Conservation (phyloP, 1,140 invertebrate species). For the Drosophila quadrilineata region DNA sequence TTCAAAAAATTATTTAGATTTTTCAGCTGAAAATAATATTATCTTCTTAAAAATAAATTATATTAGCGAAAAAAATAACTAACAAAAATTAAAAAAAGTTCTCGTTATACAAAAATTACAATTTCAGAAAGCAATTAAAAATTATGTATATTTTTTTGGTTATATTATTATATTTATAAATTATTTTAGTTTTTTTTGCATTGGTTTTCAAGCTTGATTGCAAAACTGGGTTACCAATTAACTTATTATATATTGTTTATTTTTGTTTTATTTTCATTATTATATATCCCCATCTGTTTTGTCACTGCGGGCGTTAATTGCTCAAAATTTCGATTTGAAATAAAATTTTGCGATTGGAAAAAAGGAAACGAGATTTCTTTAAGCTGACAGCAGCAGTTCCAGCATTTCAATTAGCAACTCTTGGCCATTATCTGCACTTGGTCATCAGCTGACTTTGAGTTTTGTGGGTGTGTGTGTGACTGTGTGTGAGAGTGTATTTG, state of each 20-base stretch:
- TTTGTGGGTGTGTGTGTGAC: background rate
- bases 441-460: constrained; percentile 14
- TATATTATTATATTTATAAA: too few relatives aligned
- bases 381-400: constrained; percentile 23
- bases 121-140: background rate
- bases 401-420: constrained; percentile 34
- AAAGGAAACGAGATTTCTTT: constrained; percentile 5
- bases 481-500: constrained; percentile 4
- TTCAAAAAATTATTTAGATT: too few relatives aligned
- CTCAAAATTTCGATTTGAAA: constrained; percentile 31
- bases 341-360: constrained; percentile 12
- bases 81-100: constrained; percentile 1
- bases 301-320: constrained; percentile 27
- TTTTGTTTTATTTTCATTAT: background rate
- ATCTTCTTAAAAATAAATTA: too few relatives aligned
- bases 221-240: constrained; percentile 49
- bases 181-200: background rate
- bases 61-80: too few relatives aligned
- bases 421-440: constrained; percentile 1
- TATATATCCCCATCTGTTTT: too few relatives aligned
- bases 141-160: too few relatives aligned
- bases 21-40: too few relatives aligned
- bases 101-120: constrained; percentile 83
- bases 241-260: background rate
- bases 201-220: background rate